Percentiles rank a stretch among this genome's conserved stretches.
Conservation (phyloP, 2,797 vertebrate genomes). For the Catostomus latipinnis region DNA sequence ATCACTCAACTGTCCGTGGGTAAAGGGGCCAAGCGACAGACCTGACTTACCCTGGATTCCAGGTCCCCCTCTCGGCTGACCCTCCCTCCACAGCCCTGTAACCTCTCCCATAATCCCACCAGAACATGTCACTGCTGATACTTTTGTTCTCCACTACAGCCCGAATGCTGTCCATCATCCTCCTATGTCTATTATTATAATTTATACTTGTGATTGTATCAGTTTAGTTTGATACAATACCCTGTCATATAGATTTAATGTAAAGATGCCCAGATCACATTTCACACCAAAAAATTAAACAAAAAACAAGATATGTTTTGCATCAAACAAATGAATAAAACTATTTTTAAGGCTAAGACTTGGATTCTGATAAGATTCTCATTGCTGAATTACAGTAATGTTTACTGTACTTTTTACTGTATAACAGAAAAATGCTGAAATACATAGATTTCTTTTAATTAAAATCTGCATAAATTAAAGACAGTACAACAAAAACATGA, state of each 20-base stretch:
- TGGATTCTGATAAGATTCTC: too few species aligned
- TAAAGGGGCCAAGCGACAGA: conserved; percentile 42
- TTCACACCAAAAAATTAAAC: neutral
- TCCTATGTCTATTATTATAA: neutral
- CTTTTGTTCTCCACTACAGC: conserved; percentile 11
- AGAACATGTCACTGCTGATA: conserved; percentile 16
- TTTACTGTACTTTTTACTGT: too few species aligned
- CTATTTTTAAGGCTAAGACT: too few species aligned
- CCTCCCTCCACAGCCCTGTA: conserved; percentile 16
- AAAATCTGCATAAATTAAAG: too few species aligned
- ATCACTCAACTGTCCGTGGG: conserved; percentile 76
- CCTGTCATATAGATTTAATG: neutral
- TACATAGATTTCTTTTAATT: too few species aligned
- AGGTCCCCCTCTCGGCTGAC: conserved; percentile 57
- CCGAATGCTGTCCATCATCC: conserved; percentile 22
- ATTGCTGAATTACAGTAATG: too few species aligned
- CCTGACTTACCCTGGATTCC: conserved; percentile 68
- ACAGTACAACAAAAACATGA: too few species aligned
- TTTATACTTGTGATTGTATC: neutral
- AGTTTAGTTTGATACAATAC: neutral
- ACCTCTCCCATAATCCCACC: conserved; percentile 54
- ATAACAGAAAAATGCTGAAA: too few species aligned
- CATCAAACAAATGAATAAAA: neutral
- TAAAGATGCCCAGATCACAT: neutral
- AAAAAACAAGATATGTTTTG: neutral